Conservation (phyloP, 2,888 invertebrate genomes). For the Agonopterix arenella region DNA sequence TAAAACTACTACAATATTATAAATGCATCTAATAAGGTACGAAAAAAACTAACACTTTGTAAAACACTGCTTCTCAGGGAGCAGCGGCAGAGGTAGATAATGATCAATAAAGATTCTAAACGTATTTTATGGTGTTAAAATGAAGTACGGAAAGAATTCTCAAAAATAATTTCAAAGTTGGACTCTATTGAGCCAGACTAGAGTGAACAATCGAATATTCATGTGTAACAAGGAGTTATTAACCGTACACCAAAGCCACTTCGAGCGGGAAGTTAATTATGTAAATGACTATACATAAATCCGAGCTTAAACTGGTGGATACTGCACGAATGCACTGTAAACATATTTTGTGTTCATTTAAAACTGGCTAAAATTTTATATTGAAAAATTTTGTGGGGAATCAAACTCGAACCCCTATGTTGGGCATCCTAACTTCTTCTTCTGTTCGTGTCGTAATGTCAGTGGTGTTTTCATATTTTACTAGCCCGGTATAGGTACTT, state of each 20-base stretch:
- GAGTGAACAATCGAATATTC: conserved; percentile 51
- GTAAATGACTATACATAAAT: conserved; percentile 38
- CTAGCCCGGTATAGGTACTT: too few relatives aligned
- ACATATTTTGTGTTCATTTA: too few relatives aligned
- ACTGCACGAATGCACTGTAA: conserved; percentile 2
- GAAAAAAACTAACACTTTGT: background rate
- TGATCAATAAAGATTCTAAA: background rate
- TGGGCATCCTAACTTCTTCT: too few relatives aligned
- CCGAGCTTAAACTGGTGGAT: conserved; percentile 19
- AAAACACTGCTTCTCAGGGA: background rate
- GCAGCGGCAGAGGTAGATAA: background rate
- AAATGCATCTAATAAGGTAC: background rate
- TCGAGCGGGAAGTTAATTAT: conserved; percentile 46
- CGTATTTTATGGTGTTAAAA: background rate
- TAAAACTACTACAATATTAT: background rate
- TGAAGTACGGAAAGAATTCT: background rate
- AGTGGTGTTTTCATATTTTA: too few relatives aligned
- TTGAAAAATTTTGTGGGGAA: too few relatives aligned
- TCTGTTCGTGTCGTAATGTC: too few relatives aligned
- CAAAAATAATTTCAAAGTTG: background rate
- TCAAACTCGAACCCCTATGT: too few relatives aligned
- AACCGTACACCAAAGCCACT: conserved; percentile 39
- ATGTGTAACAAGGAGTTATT: conserved; percentile 42
- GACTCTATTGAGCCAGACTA: conserved; percentile 28
- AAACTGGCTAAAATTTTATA: too few relatives aligned